Conservation (phyloP, 2,888 invertebrate species). For the Polyommatus iphigenia region DNA sequence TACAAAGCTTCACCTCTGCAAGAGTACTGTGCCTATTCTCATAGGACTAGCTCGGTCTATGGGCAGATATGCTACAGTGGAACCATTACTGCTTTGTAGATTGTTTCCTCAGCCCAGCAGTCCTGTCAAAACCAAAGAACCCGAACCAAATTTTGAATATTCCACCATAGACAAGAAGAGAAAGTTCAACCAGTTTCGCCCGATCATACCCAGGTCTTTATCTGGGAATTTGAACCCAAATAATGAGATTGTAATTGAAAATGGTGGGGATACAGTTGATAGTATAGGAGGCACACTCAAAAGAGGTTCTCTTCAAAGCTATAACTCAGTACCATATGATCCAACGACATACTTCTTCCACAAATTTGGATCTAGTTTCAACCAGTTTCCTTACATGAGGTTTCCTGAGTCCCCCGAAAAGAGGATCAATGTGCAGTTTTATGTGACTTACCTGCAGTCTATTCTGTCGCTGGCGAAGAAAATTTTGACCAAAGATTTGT, state of each 20-base stretch:
- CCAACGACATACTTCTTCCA: conserved; percentile 93
- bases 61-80: conserved; percentile 90
- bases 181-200: conserved; percentile 87
- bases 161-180: conserved; percentile 81
- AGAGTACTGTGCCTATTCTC: conserved; percentile 90
- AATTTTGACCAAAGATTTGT: conserved; percentile 89
- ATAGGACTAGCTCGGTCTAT: conserved; percentile 93
- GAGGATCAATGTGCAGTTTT: conserved; percentile 83
- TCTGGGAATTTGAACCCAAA: conserved; percentile 90
- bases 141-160: conserved; percentile 66
- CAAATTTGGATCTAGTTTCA: conserved; percentile 95
- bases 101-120: conserved; percentile 91
- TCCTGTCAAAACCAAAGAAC: conserved; percentile 71
- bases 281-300: conserved; percentile 61
- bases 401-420: conserved; percentile 87
- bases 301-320: conserved; percentile 76
- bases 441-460: conserved; percentile 89
- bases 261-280: conserved; percentile 63
- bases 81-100: conserved; percentile 90
- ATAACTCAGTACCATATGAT: conserved; percentile 86
- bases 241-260: conserved; percentile 69
- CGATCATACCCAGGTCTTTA: conserved; percentile 94
- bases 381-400: conserved; percentile 91
- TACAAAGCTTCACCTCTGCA: conserved; percentile 89
- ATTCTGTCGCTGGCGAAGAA: conserved; percentile 91